A percentile compares a stretch with the other conserved stretches of the same genome.
phyloP scores from a whole-genome alignment of 2,888 invertebrate genomes.

The Chydorus sphaericus region DNA sequence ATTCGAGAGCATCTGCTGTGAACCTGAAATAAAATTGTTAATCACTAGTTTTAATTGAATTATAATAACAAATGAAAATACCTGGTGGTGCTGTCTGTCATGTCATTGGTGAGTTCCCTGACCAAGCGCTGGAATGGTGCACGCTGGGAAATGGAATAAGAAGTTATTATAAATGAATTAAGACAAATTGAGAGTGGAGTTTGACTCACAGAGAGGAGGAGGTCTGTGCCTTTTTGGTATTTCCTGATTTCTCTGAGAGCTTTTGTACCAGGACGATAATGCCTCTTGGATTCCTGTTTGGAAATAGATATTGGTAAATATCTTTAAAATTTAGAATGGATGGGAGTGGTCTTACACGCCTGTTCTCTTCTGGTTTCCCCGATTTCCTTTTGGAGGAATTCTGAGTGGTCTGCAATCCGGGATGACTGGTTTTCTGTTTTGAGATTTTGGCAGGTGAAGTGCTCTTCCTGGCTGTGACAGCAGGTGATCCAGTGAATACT shows the following conservation, averaged over 20 bases:
- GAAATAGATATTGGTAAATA: no score
- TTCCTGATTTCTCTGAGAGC: constrained; percentile 7
- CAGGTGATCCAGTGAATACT: neutral
- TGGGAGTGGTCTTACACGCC: neutral
- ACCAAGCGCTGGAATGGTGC: constrained; percentile 8
- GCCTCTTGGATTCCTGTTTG: neutral
- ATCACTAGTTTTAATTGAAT: neutral
- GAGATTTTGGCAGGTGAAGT: neutral
- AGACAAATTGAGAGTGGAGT: neutral
- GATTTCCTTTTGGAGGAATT: neutral
- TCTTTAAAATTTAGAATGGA: neutral
- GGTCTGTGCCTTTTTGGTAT: neutral
- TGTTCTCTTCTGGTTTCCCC: neutral
- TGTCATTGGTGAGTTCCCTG: neutral
- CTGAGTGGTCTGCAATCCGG: neutral
- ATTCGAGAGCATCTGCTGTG: constrained; percentile 5
- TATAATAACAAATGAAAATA: neutral
- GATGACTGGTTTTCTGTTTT: neutral
- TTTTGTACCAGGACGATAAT: neutral
- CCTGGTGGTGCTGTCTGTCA: neutral
- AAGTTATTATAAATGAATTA: neutral
- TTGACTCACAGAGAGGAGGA: neutral
- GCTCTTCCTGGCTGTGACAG: neutral
- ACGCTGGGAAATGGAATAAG: neutral
- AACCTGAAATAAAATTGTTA: neutral